phyloP scores from a whole-genome alignment of 2,113 vertebrate species.

The Brachypteracias leptosomus region DNA sequence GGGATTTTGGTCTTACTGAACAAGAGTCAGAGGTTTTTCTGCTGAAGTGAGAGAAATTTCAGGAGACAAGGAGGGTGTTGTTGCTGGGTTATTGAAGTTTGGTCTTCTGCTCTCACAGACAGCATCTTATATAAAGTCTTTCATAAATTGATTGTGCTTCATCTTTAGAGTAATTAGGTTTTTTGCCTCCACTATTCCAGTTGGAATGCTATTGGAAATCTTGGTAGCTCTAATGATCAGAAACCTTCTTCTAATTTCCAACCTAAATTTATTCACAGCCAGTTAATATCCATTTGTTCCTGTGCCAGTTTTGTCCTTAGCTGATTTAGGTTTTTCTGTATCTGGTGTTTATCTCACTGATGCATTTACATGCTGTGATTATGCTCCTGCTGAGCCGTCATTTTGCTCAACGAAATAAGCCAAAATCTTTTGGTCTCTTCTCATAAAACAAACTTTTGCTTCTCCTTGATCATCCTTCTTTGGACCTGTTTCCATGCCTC shows the following conservation, averaged over 20 bases:
- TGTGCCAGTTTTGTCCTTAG: constrained; percentile 59
- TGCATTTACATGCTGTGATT: constrained; percentile 55
- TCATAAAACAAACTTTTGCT: neutral
- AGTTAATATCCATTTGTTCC: constrained; percentile 63
- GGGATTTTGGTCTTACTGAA: neutral
- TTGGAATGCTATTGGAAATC: constrained; percentile 36
- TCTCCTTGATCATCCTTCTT: neutral
- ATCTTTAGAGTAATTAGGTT: constrained; percentile 5
- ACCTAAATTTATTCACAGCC: constrained; percentile 50
- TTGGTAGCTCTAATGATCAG: constrained; percentile 52
- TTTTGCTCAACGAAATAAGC: constrained; percentile 19
- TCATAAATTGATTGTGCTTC: neutral
- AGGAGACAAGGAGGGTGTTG: neutral
- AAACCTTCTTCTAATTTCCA: constrained; percentile 52
- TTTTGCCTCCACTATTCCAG: constrained; percentile 13
- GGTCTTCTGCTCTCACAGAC: neutral
- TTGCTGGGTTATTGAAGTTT: neutral
- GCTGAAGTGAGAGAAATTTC: neutral
- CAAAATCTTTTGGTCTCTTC: constrained; percentile 34
- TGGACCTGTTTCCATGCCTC: neutral
- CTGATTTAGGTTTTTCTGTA: constrained; percentile 48
- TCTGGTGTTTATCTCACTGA: constrained; percentile 57
- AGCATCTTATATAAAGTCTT: neutral
- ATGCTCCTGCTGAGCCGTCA: constrained; percentile 14
- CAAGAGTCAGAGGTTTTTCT: neutral